Percentiles rank a stretch among this genome's conserved stretches.
phyloP scores from a whole-genome alignment of 2,797 vertebrate genomes.

The Avahi laniger region DNA sequence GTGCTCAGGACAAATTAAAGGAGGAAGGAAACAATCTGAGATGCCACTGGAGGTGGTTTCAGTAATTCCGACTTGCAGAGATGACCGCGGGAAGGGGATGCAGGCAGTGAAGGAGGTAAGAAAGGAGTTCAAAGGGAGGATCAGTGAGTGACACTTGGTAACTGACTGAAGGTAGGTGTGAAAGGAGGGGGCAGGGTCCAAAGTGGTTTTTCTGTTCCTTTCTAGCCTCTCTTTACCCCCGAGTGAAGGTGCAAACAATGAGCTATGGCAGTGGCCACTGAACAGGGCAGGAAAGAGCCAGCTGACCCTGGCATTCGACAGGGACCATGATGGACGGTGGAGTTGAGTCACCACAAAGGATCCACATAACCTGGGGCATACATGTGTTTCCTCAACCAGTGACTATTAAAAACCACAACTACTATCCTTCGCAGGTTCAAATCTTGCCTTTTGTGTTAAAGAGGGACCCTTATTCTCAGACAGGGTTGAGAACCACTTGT shows the following conservation, averaged over 20 bases:
- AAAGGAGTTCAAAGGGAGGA: neutral
- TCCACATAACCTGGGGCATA: rapidly evolving
- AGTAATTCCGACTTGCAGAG: neutral
- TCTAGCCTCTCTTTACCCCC: neutral
- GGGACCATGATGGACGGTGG: rapidly evolving
- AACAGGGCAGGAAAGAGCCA: neutral
- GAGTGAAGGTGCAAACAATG: neutral
- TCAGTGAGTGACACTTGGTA: neutral
- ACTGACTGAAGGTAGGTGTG: neutral
- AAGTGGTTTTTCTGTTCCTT: neutral
- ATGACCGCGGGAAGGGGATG: neutral
- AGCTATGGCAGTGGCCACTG: neutral
- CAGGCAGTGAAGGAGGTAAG: neutral
- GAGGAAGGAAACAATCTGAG: slow-evolving; percentile 21
- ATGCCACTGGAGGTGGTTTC: neutral
- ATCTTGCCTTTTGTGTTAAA: neutral
- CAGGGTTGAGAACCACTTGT: neutral
- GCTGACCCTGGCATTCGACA: too few species aligned
- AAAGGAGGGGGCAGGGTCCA: neutral
- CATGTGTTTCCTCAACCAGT: neutral
- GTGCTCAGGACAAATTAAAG: neutral
- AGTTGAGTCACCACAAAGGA: neutral
- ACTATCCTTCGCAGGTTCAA: neutral
- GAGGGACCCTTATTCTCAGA: neutral
- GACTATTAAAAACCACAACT: neutral